These are phyloP conservation scores for Numida meleagris DNA, from an alignment of 2,113 vertebrate species.

Conservation along the genomic window DNA sequence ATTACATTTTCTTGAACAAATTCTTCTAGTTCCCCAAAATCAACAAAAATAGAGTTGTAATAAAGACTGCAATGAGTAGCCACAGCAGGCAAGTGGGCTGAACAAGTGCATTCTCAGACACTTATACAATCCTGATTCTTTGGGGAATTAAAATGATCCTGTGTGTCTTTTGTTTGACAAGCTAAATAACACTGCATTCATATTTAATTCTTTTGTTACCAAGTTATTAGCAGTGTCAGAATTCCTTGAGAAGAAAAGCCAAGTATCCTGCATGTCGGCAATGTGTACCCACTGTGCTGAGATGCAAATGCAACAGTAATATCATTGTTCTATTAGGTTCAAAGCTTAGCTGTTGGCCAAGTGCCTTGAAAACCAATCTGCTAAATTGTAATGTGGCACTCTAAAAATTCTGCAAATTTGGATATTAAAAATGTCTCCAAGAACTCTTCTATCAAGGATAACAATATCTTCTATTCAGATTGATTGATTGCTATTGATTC, in stretches of 20 bases:
- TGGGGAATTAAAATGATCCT: not conserved
- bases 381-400: not conserved
- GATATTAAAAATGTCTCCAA: not conserved
- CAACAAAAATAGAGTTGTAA: slow-evolving; percentile 16
- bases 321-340: slow-evolving; percentile 26
- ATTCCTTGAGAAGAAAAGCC: not conserved
- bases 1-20: slow-evolving; percentile 54
- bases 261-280: slow-evolving; percentile 15
- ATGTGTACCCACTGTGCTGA: not conserved
- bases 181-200: not conserved
- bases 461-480: not conserved
- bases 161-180: not conserved
- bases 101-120: not conserved
- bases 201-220: slow-evolving; percentile 2
- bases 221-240: not conserved
- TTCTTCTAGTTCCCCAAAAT: slow-evolving; percentile 36
- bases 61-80: not conserved
- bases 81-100: not conserved
- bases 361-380: not conserved
- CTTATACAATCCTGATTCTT: not conserved
- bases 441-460: not conserved
- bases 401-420: not conserved
- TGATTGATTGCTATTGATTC: not conserved
- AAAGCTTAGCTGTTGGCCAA: slow-evolving; percentile 24
- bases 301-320: not conserved